Evolutionary conservation across 2,113 vertebrate genomes (phyloP).

Genomic region (Megaleporinus macrocephalus): DNA sequence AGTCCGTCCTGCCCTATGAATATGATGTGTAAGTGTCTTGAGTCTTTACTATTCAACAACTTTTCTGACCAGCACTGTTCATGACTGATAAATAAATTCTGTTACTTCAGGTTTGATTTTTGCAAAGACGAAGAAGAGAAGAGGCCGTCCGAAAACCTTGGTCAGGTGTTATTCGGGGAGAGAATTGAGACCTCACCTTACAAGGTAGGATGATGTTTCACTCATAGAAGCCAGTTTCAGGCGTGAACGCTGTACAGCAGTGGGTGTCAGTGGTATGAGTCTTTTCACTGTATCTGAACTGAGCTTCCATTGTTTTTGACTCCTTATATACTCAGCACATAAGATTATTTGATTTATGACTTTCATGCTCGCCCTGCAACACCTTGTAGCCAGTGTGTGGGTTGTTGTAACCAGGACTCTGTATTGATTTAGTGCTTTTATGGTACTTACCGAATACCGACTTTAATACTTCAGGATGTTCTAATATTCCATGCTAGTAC

Average conservation of each 20-base stretch:
- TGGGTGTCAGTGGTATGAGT: background rate
- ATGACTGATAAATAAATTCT: conserved; percentile 7
- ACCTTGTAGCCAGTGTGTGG: too few species aligned
- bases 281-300: background rate
- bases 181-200: conserved; percentile 97
- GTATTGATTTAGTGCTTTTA: too few species aligned
- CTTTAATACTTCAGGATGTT: too few species aligned
- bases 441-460: too few species aligned
- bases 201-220: conserved; percentile 76
- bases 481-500: too few species aligned
- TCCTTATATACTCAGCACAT: too few species aligned
- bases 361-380: too few species aligned
- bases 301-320: background rate
- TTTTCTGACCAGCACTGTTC: background rate
- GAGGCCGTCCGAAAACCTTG: conserved; percentile 96
- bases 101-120: conserved; percentile 90
- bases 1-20: conserved; percentile 98
- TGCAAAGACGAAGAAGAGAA: conserved; percentile 88
- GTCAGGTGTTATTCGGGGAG: conserved; percentile 97
- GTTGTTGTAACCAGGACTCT: too few species aligned
- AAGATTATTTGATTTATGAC: too few species aligned
- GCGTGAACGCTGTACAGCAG: background rate
- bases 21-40: conserved; percentile 91
- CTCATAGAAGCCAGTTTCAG: background rate
- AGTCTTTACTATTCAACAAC: background rate